These are phyloP conservation scores for Ailuropoda melanoleuca DNA, from an alignment of 2,113 vertebrate genomes.

Conservation along the genomic window DNA sequence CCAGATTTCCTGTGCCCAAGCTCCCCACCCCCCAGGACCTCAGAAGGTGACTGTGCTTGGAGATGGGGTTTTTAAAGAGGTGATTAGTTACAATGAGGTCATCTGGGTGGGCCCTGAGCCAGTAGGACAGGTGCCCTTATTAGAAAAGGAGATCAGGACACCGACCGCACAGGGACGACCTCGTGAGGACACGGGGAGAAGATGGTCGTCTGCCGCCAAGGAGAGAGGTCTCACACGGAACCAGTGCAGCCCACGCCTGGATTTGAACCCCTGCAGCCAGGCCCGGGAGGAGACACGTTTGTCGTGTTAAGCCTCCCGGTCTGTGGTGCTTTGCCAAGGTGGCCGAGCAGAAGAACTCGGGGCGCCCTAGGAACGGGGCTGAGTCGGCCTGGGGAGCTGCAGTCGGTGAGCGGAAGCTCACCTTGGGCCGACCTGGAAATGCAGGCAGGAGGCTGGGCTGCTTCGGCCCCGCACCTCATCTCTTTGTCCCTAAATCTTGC, in stretches of 20 bases:
- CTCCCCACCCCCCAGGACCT: not conserved
- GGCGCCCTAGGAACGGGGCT: accelerated
- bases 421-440: not conserved
- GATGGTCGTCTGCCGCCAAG: not conserved
- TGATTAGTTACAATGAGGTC: not conserved
- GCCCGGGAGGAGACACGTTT: accelerated
- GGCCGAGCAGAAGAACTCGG: not conserved
- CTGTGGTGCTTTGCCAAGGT: not conserved
- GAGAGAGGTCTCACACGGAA: not conserved
- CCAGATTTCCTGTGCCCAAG: not conserved
- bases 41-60: not conserved
- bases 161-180: not conserved
- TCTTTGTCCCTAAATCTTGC: not conserved
- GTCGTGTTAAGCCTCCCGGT: not conserved
- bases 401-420: not conserved
- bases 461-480: not conserved
- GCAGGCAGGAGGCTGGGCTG: not conserved
- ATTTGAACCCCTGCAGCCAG: too few species aligned
- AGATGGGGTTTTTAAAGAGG: not conserved
- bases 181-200: not conserved
- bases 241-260: not conserved
- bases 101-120: not conserved
- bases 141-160: not conserved
- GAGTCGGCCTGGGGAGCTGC: not conserved
- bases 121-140: not conserved